phyloP scores from a whole-genome alignment of 1,140 invertebrate species.

The Apis laboriosa region DNA sequence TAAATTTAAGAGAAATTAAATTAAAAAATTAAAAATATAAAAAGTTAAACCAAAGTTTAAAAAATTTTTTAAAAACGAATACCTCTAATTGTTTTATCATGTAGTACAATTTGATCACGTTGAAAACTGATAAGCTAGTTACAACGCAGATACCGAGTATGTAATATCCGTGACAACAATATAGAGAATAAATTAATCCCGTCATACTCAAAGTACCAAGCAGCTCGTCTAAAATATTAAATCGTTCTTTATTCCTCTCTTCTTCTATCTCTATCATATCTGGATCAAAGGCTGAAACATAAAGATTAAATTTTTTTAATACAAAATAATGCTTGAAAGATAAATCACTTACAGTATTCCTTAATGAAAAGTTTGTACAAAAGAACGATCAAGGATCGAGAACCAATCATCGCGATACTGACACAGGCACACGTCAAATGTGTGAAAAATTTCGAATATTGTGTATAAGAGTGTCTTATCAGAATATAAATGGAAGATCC shows the following conservation, averaged over 20 bases:
- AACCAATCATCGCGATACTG: slow-evolving; percentile 58
- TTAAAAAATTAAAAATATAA: no score
- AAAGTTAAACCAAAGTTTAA: background rate
- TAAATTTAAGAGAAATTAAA: no score
- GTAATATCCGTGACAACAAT: slow-evolving; percentile 44
- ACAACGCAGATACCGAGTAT: slow-evolving; percentile 43
- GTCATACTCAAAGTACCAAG: slow-evolving; percentile 45
- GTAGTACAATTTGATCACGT: slow-evolving; percentile 14
- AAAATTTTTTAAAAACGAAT: background rate
- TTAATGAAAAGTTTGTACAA: slow-evolving; percentile 56
- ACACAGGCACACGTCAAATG: slow-evolving; percentile 54
- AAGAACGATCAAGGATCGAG: slow-evolving; percentile 54
- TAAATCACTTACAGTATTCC: slow-evolving; percentile 57
- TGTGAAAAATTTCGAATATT: slow-evolving; percentile 37
- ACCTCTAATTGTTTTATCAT: background rate
- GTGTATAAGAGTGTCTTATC: slow-evolving; percentile 44
- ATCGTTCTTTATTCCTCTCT: slow-evolving; percentile 17
- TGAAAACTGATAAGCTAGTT: slow-evolving; percentile 30
- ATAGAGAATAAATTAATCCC: slow-evolving; percentile 60
- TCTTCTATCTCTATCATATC: slow-evolving; percentile 56
- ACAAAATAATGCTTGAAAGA: no score
- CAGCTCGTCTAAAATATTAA: slow-evolving; percentile 47
- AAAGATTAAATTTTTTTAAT: background rate
- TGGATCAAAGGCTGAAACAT: slow-evolving; percentile 61
- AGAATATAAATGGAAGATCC: slow-evolving; percentile 60